Evolutionary conservation across 1,140 invertebrate genomes (phyloP), one percentile per base, ranked within the genome.

Genomic region (Ceratosolen fusciceps): DNA sequence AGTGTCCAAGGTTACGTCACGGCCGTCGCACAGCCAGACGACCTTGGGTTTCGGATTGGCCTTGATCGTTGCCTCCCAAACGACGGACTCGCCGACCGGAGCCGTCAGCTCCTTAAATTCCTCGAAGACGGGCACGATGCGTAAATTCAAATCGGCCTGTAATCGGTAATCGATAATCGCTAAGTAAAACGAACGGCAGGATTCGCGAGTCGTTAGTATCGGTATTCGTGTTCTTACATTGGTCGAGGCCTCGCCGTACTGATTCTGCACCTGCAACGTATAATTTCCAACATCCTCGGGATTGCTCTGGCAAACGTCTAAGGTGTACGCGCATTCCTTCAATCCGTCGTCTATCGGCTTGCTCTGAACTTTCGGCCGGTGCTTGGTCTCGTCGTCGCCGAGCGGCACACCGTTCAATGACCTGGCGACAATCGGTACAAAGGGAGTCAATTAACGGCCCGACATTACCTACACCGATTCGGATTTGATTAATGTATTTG

Each of bases 221-320:
- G 52, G 2, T 52, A 24, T 77, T 5, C 21, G 9, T 1, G 7
- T 82, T 56, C 82, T 90, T 81, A 92, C 91, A 67, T 92, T 93
- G 67, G 93, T 92, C 84, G 93, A 92, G 29, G 92, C 92, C 77
- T 95, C 91, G 7, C 96, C 96, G 85, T 93, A 94, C 83, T 95
- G 93, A 88, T 97, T 97, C 81, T 92, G 93, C 0, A 95, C 93
- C 84, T 93, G 92, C n/a, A 97, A 89, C 1, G 93, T 93, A 87
- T 97, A 98, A 65, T 93, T 92, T 3, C 96, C 97, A 39, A 95
- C 94, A 87, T 98, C 95, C 47, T 92, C 91, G 80, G 93, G 92
- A 74, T 93, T 92, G 91, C 93, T 93, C 84, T 92, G 92, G 3
- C 92, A 92, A 72, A 96, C 93, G 47, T 92, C 93, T 19, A 97